Conservation (phyloP, 2,797 vertebrate genomes). For the Euthynnus affinis region DNA sequence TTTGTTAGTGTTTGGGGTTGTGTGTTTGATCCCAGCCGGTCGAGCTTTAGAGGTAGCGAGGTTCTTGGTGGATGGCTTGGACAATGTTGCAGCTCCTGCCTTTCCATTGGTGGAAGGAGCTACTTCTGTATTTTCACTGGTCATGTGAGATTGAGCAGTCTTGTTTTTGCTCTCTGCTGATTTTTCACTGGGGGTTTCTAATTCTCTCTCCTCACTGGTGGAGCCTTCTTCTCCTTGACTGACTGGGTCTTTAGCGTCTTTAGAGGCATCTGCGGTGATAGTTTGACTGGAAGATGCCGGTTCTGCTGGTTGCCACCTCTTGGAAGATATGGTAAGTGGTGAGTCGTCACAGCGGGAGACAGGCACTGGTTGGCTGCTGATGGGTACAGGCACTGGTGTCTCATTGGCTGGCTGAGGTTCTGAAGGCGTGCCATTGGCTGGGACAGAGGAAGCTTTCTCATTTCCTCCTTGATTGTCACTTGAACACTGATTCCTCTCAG, state of each 20-base stretch:
- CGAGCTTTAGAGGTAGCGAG: constrained; percentile 36
- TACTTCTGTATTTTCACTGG: constrained; percentile 9
- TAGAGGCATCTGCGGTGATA: constrained; percentile 30
- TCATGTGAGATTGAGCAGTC: neutral
- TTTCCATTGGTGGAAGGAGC: constrained; percentile 2
- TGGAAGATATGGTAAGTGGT: constrained; percentile 26
- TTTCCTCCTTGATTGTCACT: constrained; percentile 17
- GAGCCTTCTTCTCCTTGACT: neutral
- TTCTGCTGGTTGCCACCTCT: constrained; percentile 9
- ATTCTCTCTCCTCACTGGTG: constrained; percentile 5
- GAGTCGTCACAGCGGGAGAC: constrained; percentile 37
- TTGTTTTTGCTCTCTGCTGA: neutral
- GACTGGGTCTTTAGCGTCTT: neutral
- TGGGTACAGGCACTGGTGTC: constrained; percentile 53
- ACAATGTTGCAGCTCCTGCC: neutral
- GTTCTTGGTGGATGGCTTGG: constrained; percentile 34
- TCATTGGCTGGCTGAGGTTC: constrained; percentile 56
- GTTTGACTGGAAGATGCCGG: constrained; percentile 12
- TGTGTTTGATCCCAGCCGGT: neutral
- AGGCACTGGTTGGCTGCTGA: constrained; percentile 75
- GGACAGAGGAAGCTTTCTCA: neutral
- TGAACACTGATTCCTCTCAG: neutral
- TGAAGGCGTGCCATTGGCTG: constrained; percentile 38
- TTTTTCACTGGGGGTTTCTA: neutral
- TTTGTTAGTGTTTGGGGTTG: constrained; percentile 30